Conservation (phyloP, 2,797 vertebrate genomes). For the Melanogrammus aeglefinus region DNA sequence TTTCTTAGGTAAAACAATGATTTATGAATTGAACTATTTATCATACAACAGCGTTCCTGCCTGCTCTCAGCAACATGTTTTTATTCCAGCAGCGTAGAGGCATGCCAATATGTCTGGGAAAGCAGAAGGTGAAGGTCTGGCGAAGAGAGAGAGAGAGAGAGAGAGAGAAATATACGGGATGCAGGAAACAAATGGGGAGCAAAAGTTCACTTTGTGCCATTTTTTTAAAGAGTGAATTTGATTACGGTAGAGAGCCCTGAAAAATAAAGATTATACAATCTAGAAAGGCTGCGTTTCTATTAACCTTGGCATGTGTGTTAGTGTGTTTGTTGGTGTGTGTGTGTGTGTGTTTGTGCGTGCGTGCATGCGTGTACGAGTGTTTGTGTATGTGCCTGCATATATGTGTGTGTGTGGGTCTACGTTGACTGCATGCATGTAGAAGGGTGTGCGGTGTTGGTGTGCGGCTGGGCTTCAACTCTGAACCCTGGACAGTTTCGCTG, state of each 20-base stretch:
- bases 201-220: slow-evolving; percentile 71
- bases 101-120: slow-evolving; percentile 78
- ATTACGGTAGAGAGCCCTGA: slow-evolving; percentile 60
- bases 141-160: slow-evolving; percentile 54
- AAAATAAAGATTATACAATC: slow-evolving; percentile 67
- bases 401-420: slow-evolving; percentile 12
- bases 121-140: slow-evolving; percentile 71
- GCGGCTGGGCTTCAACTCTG: slow-evolving; percentile 41
- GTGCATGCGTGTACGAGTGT: too few relatives aligned
- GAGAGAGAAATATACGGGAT: slow-evolving; percentile 43
- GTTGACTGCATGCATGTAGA: background rate
- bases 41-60: slow-evolving; percentile 67
- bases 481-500: slow-evolving; percentile 65
- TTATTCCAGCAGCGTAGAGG: slow-evolving; percentile 66
- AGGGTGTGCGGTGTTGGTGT: background rate
- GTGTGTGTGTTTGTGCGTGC: slow-evolving; percentile 27
- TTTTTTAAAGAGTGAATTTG: slow-evolving; percentile 58
- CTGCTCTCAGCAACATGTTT: slow-evolving; percentile 75
- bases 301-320: slow-evolving; percentile 47
- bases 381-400: slow-evolving; percentile 28
- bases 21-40: slow-evolving; percentile 78
- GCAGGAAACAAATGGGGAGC: slow-evolving; percentile 65
- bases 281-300: slow-evolving; percentile 63
- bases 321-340: slow-evolving; percentile 22
- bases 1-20: slow-evolving; percentile 62